phyloP scores from a whole-genome alignment of 2,888 invertebrate species.

The Caenorhabditis doughertyi region DNA sequence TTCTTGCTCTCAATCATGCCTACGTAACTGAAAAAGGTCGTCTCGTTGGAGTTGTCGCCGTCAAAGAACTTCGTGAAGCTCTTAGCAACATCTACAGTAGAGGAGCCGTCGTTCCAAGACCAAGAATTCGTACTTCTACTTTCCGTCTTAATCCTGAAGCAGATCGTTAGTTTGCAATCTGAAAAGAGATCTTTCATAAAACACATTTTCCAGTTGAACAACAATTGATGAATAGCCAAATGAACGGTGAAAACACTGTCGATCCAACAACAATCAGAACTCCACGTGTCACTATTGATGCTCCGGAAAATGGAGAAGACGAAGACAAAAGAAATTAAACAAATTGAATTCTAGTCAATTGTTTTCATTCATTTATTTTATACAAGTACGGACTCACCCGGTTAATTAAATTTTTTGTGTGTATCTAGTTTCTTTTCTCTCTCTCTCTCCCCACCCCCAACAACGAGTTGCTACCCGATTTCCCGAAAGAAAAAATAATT shows the following conservation, averaged over 20 bases:
- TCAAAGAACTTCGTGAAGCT: slow-evolving; percentile 87
- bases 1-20: slow-evolving; percentile 97
- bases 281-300: slow-evolving; percentile 52
- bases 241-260: slow-evolving; percentile 24
- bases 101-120: slow-evolving; percentile 75
- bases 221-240: slow-evolving; percentile 25
- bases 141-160: slow-evolving; percentile 60
- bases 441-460: slow-evolving; percentile 20
- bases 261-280: slow-evolving; percentile 13
- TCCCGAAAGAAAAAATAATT: slow-evolving; percentile 8
- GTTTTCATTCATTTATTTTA: not conserved
- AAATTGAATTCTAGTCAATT: slow-evolving; percentile 11
- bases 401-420: slow-evolving; percentile 15
- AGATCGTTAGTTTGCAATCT: slow-evolving; percentile 26
- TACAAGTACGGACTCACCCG: slow-evolving; percentile 6
- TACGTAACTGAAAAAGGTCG: slow-evolving; percentile 97
- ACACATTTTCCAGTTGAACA: slow-evolving; percentile 34
- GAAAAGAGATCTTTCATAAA: not conserved
- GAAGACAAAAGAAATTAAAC: not conserved
- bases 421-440: slow-evolving; percentile 14
- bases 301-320: slow-evolving; percentile 15
- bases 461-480: slow-evolving; percentile 42
- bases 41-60: slow-evolving; percentile 95
- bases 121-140: slow-evolving; percentile 56
- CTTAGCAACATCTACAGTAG: slow-evolving; percentile 80